Base-by-base conservation (phyloP, 2,113 vertebrate species). In the Sciurus niger region DNA sequence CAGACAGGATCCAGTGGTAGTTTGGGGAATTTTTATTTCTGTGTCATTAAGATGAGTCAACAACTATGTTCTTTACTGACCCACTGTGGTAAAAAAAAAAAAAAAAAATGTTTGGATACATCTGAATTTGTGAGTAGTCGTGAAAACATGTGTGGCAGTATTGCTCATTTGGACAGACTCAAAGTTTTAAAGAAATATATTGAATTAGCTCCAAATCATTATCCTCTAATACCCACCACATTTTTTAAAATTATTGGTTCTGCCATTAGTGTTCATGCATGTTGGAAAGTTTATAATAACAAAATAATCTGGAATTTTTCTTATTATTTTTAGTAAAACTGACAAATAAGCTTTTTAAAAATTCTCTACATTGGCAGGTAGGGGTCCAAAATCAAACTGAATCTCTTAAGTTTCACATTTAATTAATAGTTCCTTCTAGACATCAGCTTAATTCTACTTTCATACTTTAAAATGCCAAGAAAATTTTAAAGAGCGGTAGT, bases 1-100 rank as follows among this genome's bases (percentile, higher is more conserved):
- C 90, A 58, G 87, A 86, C 67, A 90, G 51, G 67, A n/a, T 84
- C 80, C 87, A 79, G 82, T n/a, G 46, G n/a, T 70, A 3, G 73
- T 87, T 84, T 63, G n/a, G 86, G 65, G 51, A 63, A 72, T 67
- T 83, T 89, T 80, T 77, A 13, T 73, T 83, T 94, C 90, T 94
- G 18, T 90, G 87, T 88, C 88, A 16, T 10, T 88, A 84, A 20
- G 40, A 2, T 96, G 96, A 97, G 90, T 94, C 97, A 95, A 17
- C 14, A 53, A 10, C 84, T 53, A 14, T 84, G 72, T 82, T 88
- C 92, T 88, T 76, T 40, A 63, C 95, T 95, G 88, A 98, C 90
- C 96, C 97, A 96, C 17, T 76, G 95, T 86, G 92, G 97, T 93
- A 43, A 40, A 65, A 40, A 40, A 40, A 40, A 40, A 40, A 40